Base-by-base conservation (phyloP, 2,888 invertebrate genomes). In the Torymus auratus region DNA sequence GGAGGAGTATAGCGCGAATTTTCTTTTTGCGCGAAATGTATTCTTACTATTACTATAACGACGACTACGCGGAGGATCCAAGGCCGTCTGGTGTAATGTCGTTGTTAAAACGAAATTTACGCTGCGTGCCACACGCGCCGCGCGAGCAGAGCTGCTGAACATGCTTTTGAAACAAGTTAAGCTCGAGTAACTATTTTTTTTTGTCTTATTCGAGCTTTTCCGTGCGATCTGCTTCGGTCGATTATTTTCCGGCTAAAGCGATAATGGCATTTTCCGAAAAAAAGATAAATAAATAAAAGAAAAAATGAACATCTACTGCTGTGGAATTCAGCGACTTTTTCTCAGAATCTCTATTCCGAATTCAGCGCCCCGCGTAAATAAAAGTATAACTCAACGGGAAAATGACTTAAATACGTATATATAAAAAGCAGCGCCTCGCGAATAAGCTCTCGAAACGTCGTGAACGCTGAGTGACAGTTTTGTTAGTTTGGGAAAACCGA, bases 71-170 rank as follows among this genome's bases (percentile, higher is more conserved):
- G 0, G 7, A 28, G 28, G 0, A 17, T 52, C 67, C 13, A 11
- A 55, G 53, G 15, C 60, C 3, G 17, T 55, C 7, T 10, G 23
- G 53, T 52, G 58, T 53, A 28, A 28, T 28, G 28, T 20, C 17
- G 52, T 68, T 70, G 64, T 70, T 64, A 77, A 55, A 53, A 17
- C 41, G 56, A 77, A 69, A 77, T 77, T 77, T 76, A 68, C 61
- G 58, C 61, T 13, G 4, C 28, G 28, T 28, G 28, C 7, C 28
- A 4, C 28, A 28, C 28, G 28, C 28, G 28, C 2, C 28, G 28
- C 28, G 28, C 28, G 5, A 3, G 28, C 28, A 3, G 28, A 28
- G n/a, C 17, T 65, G 58, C 65, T 74, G 15, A 73, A 73, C 64
- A 64, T 41, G 64, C 53, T 17, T 41, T 74, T 64, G 64, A 73